These are phyloP conservation scores for Porites divaricata DNA, from an alignment of 92 coral and sea anemone species.

Conservation along the genomic window DNA sequence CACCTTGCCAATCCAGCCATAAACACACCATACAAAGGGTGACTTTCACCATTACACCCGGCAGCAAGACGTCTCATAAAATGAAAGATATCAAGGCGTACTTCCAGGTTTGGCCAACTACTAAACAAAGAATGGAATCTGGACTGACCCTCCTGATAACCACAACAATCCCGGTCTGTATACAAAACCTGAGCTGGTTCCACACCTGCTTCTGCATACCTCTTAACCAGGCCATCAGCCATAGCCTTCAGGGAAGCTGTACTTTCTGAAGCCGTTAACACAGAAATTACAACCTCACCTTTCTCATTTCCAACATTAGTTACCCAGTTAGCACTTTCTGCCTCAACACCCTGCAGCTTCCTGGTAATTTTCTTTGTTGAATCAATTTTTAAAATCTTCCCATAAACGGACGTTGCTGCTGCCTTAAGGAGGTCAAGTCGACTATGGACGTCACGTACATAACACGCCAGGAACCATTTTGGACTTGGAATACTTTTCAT, in stretches of 20 bases:
- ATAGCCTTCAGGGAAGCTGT: slow-evolving; percentile 15
- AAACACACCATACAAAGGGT: slow-evolving; percentile 54
- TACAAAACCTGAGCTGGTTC: slow-evolving; percentile 24
- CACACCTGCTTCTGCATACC: slow-evolving; percentile 29
- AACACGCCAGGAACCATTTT: neutral
- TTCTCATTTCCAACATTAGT: slow-evolving; percentile 58
- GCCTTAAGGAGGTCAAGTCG: neutral
- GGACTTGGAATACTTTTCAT: neutral
- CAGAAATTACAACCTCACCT: slow-evolving; percentile 27
- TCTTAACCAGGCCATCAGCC: slow-evolving; percentile 32
- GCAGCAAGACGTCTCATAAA: slow-evolving; percentile 48
- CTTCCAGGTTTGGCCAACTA: slow-evolving; percentile 19
- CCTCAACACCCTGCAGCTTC: slow-evolving; percentile 33
- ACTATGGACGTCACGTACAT: neutral
- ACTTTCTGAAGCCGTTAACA: slow-evolving; percentile 41
- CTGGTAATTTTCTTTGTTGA: slow-evolving; percentile 40
- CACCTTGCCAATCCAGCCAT: slow-evolving; percentile 47
- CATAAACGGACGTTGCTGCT: slow-evolving; percentile 27
- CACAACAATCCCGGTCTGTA: slow-evolving; percentile 59
- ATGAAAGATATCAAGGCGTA: slow-evolving; percentile 58
- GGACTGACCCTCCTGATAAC: slow-evolving; percentile 19
- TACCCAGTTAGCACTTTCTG: slow-evolving; percentile 38
- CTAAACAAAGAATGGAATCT: slow-evolving; percentile 13
- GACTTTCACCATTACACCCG: slow-evolving; percentile 52
- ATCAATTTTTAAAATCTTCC: slow-evolving; percentile 16